Evolutionary conservation across 1,140 invertebrate species (phyloP).

Genomic region (Oryctes rhinoceros): DNA sequence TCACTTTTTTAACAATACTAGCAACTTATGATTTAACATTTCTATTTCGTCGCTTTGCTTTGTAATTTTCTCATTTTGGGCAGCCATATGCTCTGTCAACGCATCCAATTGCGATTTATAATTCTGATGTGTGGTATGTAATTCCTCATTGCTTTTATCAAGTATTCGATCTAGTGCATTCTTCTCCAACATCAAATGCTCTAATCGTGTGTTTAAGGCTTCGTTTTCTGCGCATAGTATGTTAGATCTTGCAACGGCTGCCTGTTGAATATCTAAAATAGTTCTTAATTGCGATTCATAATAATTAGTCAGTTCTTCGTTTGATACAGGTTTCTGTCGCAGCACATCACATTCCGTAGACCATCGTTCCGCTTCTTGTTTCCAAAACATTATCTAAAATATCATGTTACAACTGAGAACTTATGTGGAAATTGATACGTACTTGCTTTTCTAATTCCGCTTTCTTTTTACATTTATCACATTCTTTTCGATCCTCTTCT

Average conservation of each 20-base stretch:
- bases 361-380: conserved; percentile 69
- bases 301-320: conserved; percentile 56
- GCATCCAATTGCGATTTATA: conserved; percentile 90
- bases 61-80: conserved; percentile 89
- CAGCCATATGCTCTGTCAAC: conserved; percentile 91
- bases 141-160: conserved; percentile 59
- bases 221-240: conserved; percentile 56
- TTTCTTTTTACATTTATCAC: conserved; percentile 38
- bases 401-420: not conserved
- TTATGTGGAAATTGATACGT: not conserved
- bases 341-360: conserved; percentile 67
- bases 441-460: conserved; percentile 28
- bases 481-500: not conserved
- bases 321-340: conserved; percentile 55
- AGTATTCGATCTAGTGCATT: conserved; percentile 58
- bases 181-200: conserved; percentile 56
- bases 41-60: conserved; percentile 80
- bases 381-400: conserved; percentile 58
- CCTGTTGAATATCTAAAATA: conserved; percentile 53
- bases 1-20: conserved; percentile 50
- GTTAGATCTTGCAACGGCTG: conserved; percentile 53
- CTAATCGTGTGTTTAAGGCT: conserved; percentile 56
- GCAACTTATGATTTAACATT: conserved; percentile 55
- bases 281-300: conserved; percentile 58
- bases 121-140: conserved; percentile 76